Conservation (phyloP, 2,797 vertebrate species). For the Glossophaga mutica region DNA sequence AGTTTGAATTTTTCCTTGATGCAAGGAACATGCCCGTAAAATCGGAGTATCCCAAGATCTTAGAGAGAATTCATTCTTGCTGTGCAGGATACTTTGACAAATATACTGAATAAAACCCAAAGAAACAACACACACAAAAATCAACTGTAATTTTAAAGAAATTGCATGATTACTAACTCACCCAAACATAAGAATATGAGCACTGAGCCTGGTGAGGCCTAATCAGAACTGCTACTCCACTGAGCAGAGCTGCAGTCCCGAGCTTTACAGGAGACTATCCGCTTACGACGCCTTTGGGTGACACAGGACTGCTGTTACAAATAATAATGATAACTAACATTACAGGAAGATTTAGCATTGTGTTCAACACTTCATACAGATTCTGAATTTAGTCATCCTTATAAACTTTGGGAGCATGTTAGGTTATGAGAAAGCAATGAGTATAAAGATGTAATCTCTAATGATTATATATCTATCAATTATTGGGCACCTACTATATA, state of each 20-base stretch:
- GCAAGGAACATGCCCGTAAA: background rate
- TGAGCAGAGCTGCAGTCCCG: background rate
- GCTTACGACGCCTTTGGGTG: background rate
- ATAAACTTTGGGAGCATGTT: background rate
- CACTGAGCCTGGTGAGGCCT: background rate
- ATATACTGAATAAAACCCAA: background rate
- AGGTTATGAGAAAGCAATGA: background rate
- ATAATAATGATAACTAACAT: background rate
- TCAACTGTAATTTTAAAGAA: background rate
- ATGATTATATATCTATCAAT: background rate
- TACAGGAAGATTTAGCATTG: background rate
- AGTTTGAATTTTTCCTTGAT: constrained; percentile 10
- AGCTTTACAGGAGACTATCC: background rate
- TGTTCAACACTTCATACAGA: background rate
- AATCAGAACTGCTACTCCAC: background rate
- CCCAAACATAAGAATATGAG: background rate
- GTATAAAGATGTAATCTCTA: background rate
- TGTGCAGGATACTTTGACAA: background rate
- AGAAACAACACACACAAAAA: background rate
- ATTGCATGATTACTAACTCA: background rate
- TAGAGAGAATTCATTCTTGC: background rate
- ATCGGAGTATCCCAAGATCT: background rate
- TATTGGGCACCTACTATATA: background rate
- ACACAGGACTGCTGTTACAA: background rate
- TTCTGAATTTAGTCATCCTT: background rate